A percentile compares a stretch with the other conserved stretches of the same genome.
Conservation (phyloP, 2,888 invertebrate species). For the Heteropelma amictum region DNA sequence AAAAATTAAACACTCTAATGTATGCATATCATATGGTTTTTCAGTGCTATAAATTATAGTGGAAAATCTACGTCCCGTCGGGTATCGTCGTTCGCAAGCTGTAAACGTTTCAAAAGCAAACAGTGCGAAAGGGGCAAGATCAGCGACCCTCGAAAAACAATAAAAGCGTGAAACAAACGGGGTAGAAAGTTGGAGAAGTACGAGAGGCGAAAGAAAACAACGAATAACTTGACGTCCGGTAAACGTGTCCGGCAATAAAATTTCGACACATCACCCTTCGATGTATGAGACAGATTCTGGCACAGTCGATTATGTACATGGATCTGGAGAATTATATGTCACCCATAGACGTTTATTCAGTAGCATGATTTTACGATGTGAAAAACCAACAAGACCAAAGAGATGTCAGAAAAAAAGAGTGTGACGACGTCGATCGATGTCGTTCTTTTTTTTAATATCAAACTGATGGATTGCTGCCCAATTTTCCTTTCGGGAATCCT, state of each 20-base stretch:
- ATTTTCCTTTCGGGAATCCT: not conserved
- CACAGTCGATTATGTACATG: constrained; percentile 2
- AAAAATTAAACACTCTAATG: too few relatives aligned
- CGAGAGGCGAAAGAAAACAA: constrained; percentile 7
- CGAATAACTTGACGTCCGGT: constrained; percentile 29
- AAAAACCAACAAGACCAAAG: constrained; percentile 12
- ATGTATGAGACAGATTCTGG: constrained; percentile 6
- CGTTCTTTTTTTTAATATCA: not conserved
- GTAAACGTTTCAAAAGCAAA: too few relatives aligned
- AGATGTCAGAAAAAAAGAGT: not conserved
- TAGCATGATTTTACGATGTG: constrained; percentile 6
- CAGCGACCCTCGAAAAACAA: not conserved
- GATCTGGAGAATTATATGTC: constrained; percentile 17
- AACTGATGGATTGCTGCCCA: not conserved
- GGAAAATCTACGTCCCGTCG: too few relatives aligned
- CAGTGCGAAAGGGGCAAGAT: constrained; percentile 17
- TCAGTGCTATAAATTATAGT: too few relatives aligned
- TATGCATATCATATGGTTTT: too few relatives aligned
- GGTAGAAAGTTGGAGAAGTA: constrained; percentile 5
- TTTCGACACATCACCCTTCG: constrained; percentile 32
- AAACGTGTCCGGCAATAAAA: constrained; percentile 45
- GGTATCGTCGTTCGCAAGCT: too few relatives aligned
- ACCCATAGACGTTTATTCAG: constrained; percentile 23
- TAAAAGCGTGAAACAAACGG: constrained; percentile 22
- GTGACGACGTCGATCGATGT: constrained; percentile 33